These are phyloP conservation scores for Stenurella melanura DNA, from an alignment of 2,888 invertebrate genomes.

Conservation along the genomic window DNA sequence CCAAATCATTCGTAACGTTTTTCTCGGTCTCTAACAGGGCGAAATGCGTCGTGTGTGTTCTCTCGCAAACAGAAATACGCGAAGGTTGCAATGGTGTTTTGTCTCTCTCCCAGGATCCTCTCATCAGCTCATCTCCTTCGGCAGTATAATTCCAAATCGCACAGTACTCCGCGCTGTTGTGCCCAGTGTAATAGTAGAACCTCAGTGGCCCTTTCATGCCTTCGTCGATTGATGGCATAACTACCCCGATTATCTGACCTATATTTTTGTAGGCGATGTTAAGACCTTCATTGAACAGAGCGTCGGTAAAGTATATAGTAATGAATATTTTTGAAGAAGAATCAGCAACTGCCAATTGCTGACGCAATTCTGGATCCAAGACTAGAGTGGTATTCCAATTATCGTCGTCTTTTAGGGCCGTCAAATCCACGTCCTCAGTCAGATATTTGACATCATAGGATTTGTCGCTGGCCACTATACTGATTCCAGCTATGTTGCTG, in stretches of 20 bases:
- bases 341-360: constrained; percentile 42
- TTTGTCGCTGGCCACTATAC: constrained; percentile 70
- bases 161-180: constrained; percentile 28
- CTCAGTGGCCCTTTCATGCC: constrained; percentile 1
- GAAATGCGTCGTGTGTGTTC: constrained; percentile 54
- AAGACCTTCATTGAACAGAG: constrained; percentile 54
- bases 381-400: constrained; percentile 52
- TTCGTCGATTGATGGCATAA: neutral
- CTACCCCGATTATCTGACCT: constrained; percentile 26
- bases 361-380: constrained; percentile 51
- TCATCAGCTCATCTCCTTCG: neutral
- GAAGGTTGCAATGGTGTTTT: neutral
- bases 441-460: constrained; percentile 51
- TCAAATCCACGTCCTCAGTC: neutral
- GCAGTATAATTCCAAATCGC: constrained; percentile 48
- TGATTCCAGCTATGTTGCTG: constrained; percentile 72
- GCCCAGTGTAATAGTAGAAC: constrained; percentile 16
- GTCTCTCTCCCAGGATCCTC: constrained; percentile 48
- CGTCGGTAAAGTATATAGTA: constrained; percentile 52
- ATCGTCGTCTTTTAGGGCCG: neutral
- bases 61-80: constrained; percentile 43
- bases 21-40: constrained; percentile 45
- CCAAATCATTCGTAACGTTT: constrained; percentile 53
- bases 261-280: constrained; percentile 24
- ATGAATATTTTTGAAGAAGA: constrained; percentile 47